These are phyloP conservation scores for Criorhina ranunculi DNA, from an alignment of 2,888 invertebrate genomes.

Conservation along the genomic window DNA sequence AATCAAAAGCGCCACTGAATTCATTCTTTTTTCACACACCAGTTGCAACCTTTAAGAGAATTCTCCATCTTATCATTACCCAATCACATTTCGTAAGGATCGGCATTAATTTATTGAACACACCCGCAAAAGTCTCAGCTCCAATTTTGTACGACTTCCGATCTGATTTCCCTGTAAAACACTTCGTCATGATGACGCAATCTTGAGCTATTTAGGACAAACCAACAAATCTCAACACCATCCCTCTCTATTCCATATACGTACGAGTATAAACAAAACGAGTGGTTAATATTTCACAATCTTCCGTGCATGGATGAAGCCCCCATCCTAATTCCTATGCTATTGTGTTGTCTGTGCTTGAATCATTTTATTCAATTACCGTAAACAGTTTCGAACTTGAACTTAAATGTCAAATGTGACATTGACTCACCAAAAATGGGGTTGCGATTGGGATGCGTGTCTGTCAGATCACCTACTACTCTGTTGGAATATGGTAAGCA, in stretches of 20 bases:
- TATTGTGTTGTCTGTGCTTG: not conserved
- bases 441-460: slow-evolving; percentile 1
- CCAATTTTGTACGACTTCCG: slow-evolving; percentile 34
- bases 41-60: slow-evolving; percentile 1
- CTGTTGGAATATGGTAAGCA: not conserved
- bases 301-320: slow-evolving; percentile 7
- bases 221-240: slow-evolving; percentile 9
- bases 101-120: slow-evolving; percentile 34
- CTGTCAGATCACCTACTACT: slow-evolving; percentile 20
- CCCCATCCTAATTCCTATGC: not conserved
- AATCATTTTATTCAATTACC: slow-evolving; percentile 56
- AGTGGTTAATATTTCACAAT: slow-evolving; percentile 28
- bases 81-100: slow-evolving; percentile 48
- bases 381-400: slow-evolving; percentile 70
- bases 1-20: not conserved
- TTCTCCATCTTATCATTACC: slow-evolving; percentile 15
- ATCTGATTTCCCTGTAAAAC: slow-evolving; percentile 32
- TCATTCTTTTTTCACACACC: slow-evolving; percentile 1
- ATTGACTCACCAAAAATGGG: slow-evolving; percentile 45
- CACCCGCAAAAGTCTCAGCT: slow-evolving; percentile 48
- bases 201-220: slow-evolving; percentile 31
- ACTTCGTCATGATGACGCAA: slow-evolving; percentile 46
- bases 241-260: not conserved
- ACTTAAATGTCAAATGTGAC: slow-evolving; percentile 72
- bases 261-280: slow-evolving; percentile 30